Conservation (phyloP, 2,797 vertebrate genomes). For the Enteromius mattozi region DNA sequence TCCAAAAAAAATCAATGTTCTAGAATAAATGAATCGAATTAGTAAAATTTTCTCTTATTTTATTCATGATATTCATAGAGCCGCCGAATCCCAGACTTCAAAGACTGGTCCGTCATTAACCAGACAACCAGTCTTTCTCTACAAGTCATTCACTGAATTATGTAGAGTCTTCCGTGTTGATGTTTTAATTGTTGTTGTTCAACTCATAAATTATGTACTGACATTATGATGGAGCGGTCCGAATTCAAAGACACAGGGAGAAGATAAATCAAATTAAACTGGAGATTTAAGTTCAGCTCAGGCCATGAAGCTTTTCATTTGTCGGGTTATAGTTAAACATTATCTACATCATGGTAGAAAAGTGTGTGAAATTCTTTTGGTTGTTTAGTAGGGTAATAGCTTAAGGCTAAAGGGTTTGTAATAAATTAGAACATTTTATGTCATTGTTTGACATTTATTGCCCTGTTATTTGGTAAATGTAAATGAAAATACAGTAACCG, state of each 20-base stretch:
- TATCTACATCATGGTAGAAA: not conserved
- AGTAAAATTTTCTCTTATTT: constrained; percentile 65
- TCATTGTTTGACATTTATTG: not conserved
- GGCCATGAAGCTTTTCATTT: not conserved
- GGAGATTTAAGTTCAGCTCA: constrained; percentile 53
- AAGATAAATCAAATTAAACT: constrained; percentile 33
- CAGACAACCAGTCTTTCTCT: constrained; percentile 67
- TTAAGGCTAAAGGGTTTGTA: not conserved
- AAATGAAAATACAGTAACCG: not conserved
- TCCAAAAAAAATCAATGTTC: constrained; percentile 25
- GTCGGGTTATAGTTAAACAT: not conserved
- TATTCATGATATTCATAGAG: constrained; percentile 73
- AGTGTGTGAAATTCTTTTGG: not conserved
- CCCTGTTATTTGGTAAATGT: not conserved
- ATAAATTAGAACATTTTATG: not conserved
- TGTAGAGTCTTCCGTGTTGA: constrained; percentile 73
- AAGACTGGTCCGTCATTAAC: constrained; percentile 76
- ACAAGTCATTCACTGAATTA: constrained; percentile 72
- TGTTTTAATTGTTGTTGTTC: constrained; percentile 73
- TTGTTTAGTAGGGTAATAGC: not conserved
- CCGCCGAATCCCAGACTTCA: constrained; percentile 71
- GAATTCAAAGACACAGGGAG: constrained; percentile 36
- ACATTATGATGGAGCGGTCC: constrained; percentile 53
- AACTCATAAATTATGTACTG: constrained; percentile 67
- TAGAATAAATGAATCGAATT: constrained; percentile 49